Evolutionary conservation across 2,888 invertebrate species (phyloP).

Genomic region (Bembecia ichneumoniformis): DNA sequence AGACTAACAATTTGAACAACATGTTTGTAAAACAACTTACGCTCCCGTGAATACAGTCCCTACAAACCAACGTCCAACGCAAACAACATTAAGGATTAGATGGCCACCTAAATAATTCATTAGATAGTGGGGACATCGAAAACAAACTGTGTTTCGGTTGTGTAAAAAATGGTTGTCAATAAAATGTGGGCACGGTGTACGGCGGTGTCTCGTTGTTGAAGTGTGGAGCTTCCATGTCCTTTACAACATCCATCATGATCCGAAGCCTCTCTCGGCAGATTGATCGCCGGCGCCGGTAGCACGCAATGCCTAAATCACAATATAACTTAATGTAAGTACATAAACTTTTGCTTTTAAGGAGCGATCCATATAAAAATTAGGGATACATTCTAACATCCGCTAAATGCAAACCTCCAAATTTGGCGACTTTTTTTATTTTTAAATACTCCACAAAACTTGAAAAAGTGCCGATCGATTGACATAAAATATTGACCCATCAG

Average conservation of each 20-base stretch:
- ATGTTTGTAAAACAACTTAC: no score
- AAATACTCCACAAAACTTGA: no score
- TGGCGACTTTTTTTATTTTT: no score
- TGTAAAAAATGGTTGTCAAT: conserved; percentile 33
- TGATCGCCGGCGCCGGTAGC: conserved; percentile 50
- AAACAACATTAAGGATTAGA: conserved; percentile 26
- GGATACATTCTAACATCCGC: no score
- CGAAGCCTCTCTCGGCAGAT: conserved; percentile 47
- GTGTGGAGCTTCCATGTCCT: conserved; percentile 27
- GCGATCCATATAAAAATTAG: no score
- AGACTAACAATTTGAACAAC: no score
- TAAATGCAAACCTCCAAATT: no score
- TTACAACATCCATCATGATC: conserved; percentile 59
- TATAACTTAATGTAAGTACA: not conserved
- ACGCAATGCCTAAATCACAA: conserved; percentile 8
- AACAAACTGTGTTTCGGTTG: conserved; percentile 28
- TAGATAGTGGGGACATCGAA: conserved; percentile 35
- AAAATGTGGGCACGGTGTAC: conserved; percentile 28
- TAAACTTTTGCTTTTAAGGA: no score
- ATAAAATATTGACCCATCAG: no score
- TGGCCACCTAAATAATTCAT: conserved; percentile 50
- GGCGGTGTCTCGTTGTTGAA: conserved; percentile 36
- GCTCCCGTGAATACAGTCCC: not conserved
- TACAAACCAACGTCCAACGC: conserved; percentile 12
- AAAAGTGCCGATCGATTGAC: no score